These are phyloP conservation scores for Azemiops feae DNA, from an alignment of 2,113 vertebrate genomes.

Conservation along the genomic window DNA sequence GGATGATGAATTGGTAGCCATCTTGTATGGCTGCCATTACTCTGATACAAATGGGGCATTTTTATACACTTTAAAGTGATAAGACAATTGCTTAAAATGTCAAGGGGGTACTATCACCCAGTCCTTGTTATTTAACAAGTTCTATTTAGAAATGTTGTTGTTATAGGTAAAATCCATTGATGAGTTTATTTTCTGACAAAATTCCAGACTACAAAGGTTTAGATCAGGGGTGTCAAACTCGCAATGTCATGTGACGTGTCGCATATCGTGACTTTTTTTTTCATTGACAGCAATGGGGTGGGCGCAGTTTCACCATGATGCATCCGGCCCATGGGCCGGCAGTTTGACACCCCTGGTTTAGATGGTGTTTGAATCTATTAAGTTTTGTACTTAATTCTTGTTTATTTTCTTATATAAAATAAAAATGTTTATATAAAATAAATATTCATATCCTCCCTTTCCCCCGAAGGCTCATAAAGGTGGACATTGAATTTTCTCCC, in stretches of 20 bases:
- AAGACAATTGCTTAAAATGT: neutral
- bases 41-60: neutral
- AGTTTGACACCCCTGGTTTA: neutral
- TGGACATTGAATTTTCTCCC: neutral
- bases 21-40: neutral
- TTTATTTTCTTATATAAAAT: neutral
- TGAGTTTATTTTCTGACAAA: neutral
- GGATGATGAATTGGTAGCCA: slow-evolving; percentile 28
- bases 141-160: neutral
- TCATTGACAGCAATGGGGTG: too few species aligned
- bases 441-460: neutral
- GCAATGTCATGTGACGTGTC: too few species aligned
- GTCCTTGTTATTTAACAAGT: neutral
- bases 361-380: neutral
- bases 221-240: too few species aligned
- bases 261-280: too few species aligned
- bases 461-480: neutral
- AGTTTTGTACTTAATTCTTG: neutral
- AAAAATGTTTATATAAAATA: neutral
- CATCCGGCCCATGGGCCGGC: too few species aligned
- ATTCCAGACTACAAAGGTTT: neutral
- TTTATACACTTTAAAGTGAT: neutral
- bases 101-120: neutral
- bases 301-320: too few species aligned
- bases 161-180: neutral